These are phyloP conservation scores for Athalia cordata DNA, from an alignment of 2,888 invertebrate species.

Conservation along the genomic window DNA sequence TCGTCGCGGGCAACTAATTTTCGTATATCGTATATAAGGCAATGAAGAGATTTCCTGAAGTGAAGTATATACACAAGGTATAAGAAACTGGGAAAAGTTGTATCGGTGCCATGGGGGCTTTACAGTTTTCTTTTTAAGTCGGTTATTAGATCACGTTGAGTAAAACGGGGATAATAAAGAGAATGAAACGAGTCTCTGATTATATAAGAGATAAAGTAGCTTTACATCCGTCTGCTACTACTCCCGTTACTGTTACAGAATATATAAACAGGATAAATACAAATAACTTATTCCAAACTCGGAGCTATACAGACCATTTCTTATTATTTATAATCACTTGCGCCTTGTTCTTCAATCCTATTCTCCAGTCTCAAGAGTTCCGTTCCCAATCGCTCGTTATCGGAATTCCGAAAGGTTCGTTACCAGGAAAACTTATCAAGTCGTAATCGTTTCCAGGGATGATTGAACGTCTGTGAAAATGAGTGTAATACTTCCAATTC, in stretches of 20 bases:
- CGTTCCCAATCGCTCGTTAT: constrained; percentile 33
- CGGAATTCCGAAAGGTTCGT: constrained; percentile 24
- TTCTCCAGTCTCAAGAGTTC: constrained; percentile 6
- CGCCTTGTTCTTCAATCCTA: background rate
- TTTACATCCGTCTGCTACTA: background rate
- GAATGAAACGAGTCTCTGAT: no score
- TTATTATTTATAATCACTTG: constrained; percentile 36
- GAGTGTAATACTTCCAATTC: background rate
- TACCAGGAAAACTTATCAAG: constrained; percentile 10
- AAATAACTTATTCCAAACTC: constrained; percentile 22
- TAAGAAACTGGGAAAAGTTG: no score
- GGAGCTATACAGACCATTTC: background rate
- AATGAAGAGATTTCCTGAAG: no score
- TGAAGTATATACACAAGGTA: no score
- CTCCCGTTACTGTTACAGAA: background rate
- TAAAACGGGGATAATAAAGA: no score
- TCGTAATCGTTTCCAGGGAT: constrained; percentile 5
- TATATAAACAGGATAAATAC: constrained; percentile 5
- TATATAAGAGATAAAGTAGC: background rate
- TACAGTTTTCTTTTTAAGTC: no score
- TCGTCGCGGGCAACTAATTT: no score
- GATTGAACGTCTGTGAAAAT: background rate
- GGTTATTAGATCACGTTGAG: no score
- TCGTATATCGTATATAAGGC: no score
- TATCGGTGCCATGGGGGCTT: no score